phyloP scores from a whole-genome alignment of 2,113 vertebrate species.

The Aptenodytes forsteri region DNA sequence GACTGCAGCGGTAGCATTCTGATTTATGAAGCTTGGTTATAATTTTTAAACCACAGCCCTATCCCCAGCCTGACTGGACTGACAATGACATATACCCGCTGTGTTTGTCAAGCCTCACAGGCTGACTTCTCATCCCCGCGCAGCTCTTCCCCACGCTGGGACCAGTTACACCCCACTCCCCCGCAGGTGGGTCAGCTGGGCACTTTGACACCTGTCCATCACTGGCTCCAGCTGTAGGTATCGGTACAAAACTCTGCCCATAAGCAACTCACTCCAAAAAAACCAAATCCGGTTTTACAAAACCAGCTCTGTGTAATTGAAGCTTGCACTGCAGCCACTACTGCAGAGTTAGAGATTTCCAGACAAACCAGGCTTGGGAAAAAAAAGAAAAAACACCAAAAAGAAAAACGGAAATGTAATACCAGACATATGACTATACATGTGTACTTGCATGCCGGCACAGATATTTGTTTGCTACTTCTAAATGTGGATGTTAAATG shows the following conservation, averaged over 20 bases:
- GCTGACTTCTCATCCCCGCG: fast-evolving
- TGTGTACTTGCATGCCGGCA: not conserved
- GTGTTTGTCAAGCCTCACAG: not conserved
- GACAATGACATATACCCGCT: not conserved
- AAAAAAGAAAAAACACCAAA: not conserved
- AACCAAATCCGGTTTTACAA: not conserved
- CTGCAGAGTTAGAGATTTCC: not conserved
- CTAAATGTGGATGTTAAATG: not conserved
- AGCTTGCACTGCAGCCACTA: not conserved
- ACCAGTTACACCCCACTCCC: not conserved
- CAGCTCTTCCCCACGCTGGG: not conserved
- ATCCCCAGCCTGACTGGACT: constrained; percentile 22
- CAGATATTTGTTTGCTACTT: not conserved
- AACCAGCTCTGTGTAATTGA: not conserved
- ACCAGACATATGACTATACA: not conserved
- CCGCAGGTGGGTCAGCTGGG: not conserved
- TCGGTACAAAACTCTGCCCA: not conserved
- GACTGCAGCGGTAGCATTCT: constrained; percentile 45
- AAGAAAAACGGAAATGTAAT: not conserved
- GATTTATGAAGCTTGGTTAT: constrained; percentile 63
- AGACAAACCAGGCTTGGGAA: not conserved
- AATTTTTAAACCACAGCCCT: constrained; percentile 38
- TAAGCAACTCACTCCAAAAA: not conserved
- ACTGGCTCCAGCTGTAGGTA: not conserved
- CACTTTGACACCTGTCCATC: not conserved